Conservation (phyloP, 2,797 vertebrate species). For the Hoplostethus atlanticus region DNA sequence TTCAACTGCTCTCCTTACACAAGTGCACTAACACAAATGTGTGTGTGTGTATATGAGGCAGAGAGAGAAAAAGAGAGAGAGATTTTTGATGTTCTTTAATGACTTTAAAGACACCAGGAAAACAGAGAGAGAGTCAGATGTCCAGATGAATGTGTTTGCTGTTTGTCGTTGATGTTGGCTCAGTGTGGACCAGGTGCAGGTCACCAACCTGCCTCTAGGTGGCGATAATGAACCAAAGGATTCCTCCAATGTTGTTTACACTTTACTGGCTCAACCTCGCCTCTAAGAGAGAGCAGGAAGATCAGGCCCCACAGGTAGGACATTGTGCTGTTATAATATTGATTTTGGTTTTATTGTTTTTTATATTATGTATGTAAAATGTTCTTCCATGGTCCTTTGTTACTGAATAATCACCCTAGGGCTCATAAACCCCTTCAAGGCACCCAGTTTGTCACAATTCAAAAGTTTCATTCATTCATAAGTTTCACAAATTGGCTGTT, state of each 20-base stretch:
- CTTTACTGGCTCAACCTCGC: conserved; percentile 59
- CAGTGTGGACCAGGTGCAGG: conserved; percentile 78
- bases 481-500: too few species aligned
- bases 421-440: too few species aligned
- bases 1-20: background rate
- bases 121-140: conserved; percentile 28
- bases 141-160: conserved; percentile 33
- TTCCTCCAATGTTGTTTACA: conserved; percentile 76
- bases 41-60: background rate
- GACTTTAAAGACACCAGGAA: too few species aligned
- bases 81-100: too few species aligned
- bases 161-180: conserved; percentile 41
- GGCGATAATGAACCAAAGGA: conserved; percentile 74
- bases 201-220: conserved; percentile 76
- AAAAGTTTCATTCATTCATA: too few species aligned
- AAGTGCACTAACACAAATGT: background rate
- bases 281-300: conserved; percentile 46
- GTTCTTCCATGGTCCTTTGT: too few species aligned
- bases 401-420: too few species aligned
- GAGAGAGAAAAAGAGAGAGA: too few species aligned
- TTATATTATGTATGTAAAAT: background rate
- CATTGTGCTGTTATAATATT: background rate
- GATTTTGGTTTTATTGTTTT: background rate
- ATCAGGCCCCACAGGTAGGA: conserved; percentile 19
- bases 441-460: too few species aligned